Evolutionary conservation across 2,113 vertebrate genomes (phyloP).

Genomic region (Sciurus niger): DNA sequence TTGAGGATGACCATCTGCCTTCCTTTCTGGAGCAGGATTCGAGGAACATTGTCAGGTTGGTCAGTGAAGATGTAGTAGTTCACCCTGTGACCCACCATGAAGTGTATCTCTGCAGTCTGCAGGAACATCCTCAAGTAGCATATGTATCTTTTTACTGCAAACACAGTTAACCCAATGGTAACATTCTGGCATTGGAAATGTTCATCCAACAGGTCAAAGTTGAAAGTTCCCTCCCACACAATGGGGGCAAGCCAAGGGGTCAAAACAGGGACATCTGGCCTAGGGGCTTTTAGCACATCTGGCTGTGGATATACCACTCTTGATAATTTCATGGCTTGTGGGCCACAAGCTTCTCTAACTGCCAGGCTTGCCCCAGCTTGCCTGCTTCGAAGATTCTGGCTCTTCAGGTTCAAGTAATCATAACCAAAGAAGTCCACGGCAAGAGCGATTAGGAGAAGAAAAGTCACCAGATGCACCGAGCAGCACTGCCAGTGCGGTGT

Average conservation of each 20-base stretch:
- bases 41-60: slow-evolving; percentile 69
- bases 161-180: slow-evolving; percentile 65
- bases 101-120: slow-evolving; percentile 86
- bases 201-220: slow-evolving; percentile 62
- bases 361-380: too few relatives aligned
- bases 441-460: neutral
- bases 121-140: slow-evolving; percentile 85
- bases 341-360: fast-evolving
- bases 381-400: neutral
- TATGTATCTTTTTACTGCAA: slow-evolving; percentile 69
- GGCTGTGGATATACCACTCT: neutral
- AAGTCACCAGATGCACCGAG: too few relatives aligned
- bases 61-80: slow-evolving; percentile 89
- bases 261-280: slow-evolving; percentile 54
- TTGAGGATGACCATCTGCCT: slow-evolving; percentile 39
- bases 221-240: slow-evolving; percentile 76
- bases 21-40: slow-evolving; percentile 64
- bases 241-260: slow-evolving; percentile 78
- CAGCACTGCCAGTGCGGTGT: neutral
- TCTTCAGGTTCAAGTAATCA: neutral
- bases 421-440: neutral
- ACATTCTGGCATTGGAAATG: slow-evolving; percentile 32
- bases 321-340: neutral
- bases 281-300: neutral
- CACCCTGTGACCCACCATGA: slow-evolving; percentile 87